These are phyloP conservation scores for Linhomoeus sp. DNA, from an alignment of 2,888 invertebrate species.

Conservation along the genomic window DNA sequence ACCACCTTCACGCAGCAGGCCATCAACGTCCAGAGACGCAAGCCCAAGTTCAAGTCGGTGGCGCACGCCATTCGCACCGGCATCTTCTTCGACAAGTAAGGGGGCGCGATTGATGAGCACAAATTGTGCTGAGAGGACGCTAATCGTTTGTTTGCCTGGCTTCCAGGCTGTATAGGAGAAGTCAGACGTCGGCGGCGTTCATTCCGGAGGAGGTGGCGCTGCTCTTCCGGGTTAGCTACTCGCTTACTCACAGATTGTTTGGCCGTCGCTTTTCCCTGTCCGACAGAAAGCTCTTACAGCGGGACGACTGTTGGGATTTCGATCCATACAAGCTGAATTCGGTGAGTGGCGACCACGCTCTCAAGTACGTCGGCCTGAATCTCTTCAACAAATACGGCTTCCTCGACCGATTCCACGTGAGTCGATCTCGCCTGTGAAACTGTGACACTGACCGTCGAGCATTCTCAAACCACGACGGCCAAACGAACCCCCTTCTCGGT, in stretches of 20 bases:
- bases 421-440: neutral
- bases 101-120: too few species aligned
- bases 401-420: conserved; percentile 71
- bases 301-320: conserved; percentile 57
- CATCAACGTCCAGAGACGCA: conserved; percentile 43
- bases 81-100: conserved; percentile 61
- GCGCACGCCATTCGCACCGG: conserved; percentile 92
- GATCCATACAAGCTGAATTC: conserved; percentile 71
- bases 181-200: conserved; percentile 20
- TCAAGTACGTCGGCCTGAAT: conserved; percentile 74
- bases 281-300: too few species aligned
- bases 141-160: too few species aligned
- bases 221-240: conserved; percentile 11
- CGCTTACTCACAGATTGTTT: too few species aligned
- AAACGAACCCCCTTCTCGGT: too few species aligned
- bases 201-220: conserved; percentile 20
- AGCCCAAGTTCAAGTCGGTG: conserved; percentile 59
- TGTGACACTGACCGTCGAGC: neutral
- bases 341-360: conserved; percentile 56
- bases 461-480: too few species aligned
- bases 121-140: too few species aligned
- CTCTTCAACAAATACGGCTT: conserved; percentile 75
- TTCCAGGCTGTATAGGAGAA: conserved; percentile 21
- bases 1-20: conserved; percentile 82
- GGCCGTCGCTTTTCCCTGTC: too few species aligned